Evolutionary conservation across 2,888 invertebrate species (phyloP), one percentile per base, ranked within the genome.

Genomic region (Amphipoea oculea): DNA sequence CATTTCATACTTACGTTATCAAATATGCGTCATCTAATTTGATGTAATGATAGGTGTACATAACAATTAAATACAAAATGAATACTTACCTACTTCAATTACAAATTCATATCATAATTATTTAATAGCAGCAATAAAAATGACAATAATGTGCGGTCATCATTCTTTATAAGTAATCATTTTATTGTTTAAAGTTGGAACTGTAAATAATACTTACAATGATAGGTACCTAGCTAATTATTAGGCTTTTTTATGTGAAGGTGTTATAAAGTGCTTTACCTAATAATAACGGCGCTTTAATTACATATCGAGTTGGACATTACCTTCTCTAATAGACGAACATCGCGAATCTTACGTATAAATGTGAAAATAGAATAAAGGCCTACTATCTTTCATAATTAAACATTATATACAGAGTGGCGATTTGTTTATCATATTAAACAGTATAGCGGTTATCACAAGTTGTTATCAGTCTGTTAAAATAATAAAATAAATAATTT

Each of bases 81-180:
- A 60, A 62, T 54, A 54, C 40, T 72, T 42, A 45, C 36, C 3
- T 57, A 57, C 57, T 69, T 69, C 14, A 29, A 66, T 70, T 62
- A 79, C 20, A 67, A 42, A 48, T 68, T 82, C 48, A 48, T 29
- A 62, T 48, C 17, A 29, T 82, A 71, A 78, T 9, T 20, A 23
- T 54, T 71, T 40, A 78, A 20, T 48, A 40, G 73, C 40, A 14
- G 54, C 29, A 54, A 62, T 83, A 73, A 78, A 78, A 72, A 11
- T n/a, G 60, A 54, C 29, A 66, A 69, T 83, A 66, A 60, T 45
- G 71, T 11, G n/a, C 29, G 14, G n/a, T 81, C 60, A 60, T 66
- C 11, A 67, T 23, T 57, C 48, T 69, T 20, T 23, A 51, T 51
- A 66, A 66, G 29, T 20, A 36, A 65, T 60, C 11, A 73, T 63